Conservation (phyloP, 1,140 invertebrate genomes). For the Procambarus clarkii region DNA sequence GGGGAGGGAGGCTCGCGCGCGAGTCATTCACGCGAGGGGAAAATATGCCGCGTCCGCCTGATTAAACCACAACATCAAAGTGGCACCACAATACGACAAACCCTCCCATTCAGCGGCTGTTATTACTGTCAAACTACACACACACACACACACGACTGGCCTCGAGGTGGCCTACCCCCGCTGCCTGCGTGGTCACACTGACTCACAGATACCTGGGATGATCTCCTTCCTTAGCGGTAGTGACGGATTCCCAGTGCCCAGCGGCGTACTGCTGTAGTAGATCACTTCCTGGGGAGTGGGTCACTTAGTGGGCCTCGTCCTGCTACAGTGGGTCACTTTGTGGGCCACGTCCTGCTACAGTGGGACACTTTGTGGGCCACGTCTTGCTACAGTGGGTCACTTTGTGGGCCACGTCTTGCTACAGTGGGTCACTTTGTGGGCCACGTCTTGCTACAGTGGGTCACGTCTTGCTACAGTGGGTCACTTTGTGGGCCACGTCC, state of each 20-base stretch:
- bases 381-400: too few species aligned
- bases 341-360: too few species aligned
- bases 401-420: too few species aligned
- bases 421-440: too few species aligned
- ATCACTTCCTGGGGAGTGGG: neutral
- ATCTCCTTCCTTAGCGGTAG: neutral
- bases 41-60: neutral
- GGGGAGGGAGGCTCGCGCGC: neutral
- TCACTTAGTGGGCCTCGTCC: too few species aligned
- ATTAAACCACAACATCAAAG: neutral
- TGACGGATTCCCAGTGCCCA: neutral
- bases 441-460: too few species aligned
- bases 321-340: too few species aligned
- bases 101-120: neutral
- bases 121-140: constrained; percentile 5
- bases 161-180: neutral
- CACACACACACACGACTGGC: neutral
- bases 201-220: neutral
- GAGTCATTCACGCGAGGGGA: neutral
- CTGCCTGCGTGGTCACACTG: neutral
- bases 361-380: too few species aligned
- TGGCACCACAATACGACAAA: neutral
- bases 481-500: too few species aligned
- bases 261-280: too few species aligned
- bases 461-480: too few species aligned